Conservation (phyloP, 2,888 invertebrate species). For the Glyphotaelius pellucidus region DNA sequence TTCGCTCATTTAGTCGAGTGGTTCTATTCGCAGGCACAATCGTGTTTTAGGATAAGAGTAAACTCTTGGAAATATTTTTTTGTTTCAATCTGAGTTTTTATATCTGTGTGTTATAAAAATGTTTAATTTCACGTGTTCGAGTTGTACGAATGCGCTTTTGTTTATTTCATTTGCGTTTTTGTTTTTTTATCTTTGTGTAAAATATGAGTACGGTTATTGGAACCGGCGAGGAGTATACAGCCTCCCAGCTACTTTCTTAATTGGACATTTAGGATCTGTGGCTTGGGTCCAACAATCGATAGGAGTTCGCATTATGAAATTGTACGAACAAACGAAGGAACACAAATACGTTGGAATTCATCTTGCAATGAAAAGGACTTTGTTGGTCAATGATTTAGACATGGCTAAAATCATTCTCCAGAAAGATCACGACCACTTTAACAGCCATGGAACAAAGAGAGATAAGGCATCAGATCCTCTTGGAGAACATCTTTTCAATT, state of each 20-base stretch:
- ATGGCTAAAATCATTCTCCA: slow-evolving; percentile 29
- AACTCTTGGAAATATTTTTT: background rate
- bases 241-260: slow-evolving; percentile 34
- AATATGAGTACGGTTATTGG: slow-evolving; percentile 39
- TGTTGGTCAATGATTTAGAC: slow-evolving; percentile 43
- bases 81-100: background rate
- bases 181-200: slow-evolving; percentile 27
- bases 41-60: too few species aligned
- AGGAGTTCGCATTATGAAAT: background rate
- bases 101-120: background rate
- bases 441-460: slow-evolving; percentile 39
- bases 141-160: background rate
- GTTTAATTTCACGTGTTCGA: background rate
- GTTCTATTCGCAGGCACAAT: too few species aligned
- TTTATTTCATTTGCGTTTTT: background rate
- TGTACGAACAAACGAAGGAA: slow-evolving; percentile 33
- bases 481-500: slow-evolving; percentile 39
- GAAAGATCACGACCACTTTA: slow-evolving; percentile 43
- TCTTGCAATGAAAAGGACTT: background rate
- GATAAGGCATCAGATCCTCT: background rate
- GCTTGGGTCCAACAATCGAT: slow-evolving; percentile 1
- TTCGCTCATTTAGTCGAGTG: too few species aligned
- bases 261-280: slow-evolving; percentile 29
- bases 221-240: slow-evolving; percentile 31
- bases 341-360: slow-evolving; percentile 8